These are phyloP conservation scores for Microtus ochrogaster DNA, from an alignment of 2,113 vertebrate species.

Conservation along the genomic window DNA sequence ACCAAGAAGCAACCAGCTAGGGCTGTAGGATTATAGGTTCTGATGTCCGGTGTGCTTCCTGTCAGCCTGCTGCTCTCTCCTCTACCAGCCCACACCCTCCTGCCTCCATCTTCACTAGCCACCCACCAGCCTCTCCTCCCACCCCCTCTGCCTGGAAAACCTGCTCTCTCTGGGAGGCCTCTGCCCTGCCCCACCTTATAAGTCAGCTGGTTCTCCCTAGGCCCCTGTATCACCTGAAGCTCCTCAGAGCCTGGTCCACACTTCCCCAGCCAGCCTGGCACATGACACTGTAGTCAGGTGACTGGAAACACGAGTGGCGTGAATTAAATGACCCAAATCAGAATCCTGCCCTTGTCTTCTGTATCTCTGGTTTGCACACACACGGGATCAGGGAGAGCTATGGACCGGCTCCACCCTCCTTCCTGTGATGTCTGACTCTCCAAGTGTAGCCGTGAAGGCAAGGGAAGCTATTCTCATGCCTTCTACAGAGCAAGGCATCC, in stretches of 20 bases:
- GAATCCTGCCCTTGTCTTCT: not conserved
- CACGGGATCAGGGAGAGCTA: not conserved
- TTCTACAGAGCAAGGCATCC: not conserved
- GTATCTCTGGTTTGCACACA: not conserved
- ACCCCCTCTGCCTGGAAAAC: accelerated
- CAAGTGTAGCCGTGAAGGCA: not conserved
- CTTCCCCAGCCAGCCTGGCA: not conserved
- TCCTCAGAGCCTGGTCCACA: not conserved
- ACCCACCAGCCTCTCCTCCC: not conserved
- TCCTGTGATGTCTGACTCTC: not conserved
- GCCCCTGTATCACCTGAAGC: accelerated
- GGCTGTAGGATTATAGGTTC: not conserved
- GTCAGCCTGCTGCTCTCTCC: not conserved
- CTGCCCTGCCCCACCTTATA: not conserved
- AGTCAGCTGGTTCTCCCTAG: not conserved
- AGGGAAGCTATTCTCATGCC: not conserved
- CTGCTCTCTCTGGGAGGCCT: not conserved
- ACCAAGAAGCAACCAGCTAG: not conserved
- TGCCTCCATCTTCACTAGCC: accelerated
- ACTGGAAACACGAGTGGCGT: not conserved
- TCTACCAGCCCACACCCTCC: not conserved
- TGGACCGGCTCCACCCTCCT: not conserved
- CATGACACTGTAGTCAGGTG: not conserved
- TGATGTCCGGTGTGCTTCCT: not conserved
- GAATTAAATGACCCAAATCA: not conserved